Evolutionary conservation across 2,113 vertebrate genomes (phyloP).

Genomic region (Mohoua ochrocephala): DNA sequence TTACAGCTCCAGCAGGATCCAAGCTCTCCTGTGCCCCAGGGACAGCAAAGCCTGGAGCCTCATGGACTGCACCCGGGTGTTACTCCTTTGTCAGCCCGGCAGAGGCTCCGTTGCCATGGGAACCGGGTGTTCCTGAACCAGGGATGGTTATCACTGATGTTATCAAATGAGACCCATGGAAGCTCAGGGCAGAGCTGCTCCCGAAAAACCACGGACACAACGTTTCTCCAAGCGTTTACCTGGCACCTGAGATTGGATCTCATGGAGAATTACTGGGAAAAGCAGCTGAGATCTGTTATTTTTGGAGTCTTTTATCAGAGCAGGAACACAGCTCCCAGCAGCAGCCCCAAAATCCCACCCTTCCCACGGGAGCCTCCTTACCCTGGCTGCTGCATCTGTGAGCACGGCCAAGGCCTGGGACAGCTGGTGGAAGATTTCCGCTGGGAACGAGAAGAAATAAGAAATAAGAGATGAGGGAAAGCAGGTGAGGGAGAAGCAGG

Average conservation of each 20-base stretch:
- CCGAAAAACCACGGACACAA: not conserved
- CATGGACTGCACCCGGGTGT: not conserved
- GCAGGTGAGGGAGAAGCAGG: not conserved
- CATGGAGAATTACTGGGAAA: accelerated
- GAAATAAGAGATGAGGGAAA: not conserved
- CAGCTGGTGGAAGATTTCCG: slow-evolving; percentile 93
- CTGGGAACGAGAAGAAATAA: slow-evolving; percentile 62
- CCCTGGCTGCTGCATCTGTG: slow-evolving; percentile 89
- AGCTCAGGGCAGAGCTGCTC: not conserved
- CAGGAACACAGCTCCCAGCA: accelerated
- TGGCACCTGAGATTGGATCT: not conserved
- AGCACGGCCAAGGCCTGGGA: slow-evolving; percentile 94
- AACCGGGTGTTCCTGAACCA: not conserved
- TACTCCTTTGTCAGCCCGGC: not conserved
- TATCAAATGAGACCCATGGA: not conserved
- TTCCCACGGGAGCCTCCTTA: slow-evolving; percentile 61
- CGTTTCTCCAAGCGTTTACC: not conserved
- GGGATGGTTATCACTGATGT: not conserved
- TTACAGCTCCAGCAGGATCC: not conserved
- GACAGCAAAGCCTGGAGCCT: not conserved
- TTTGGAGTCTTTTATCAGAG: accelerated
- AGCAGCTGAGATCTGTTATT: not conserved
- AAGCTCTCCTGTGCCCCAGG: not conserved
- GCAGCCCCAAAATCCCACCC: not conserved
- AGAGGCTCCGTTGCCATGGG: not conserved